Conservation (phyloP, 2,888 invertebrate genomes). For the Xiphydria camelus region DNA sequence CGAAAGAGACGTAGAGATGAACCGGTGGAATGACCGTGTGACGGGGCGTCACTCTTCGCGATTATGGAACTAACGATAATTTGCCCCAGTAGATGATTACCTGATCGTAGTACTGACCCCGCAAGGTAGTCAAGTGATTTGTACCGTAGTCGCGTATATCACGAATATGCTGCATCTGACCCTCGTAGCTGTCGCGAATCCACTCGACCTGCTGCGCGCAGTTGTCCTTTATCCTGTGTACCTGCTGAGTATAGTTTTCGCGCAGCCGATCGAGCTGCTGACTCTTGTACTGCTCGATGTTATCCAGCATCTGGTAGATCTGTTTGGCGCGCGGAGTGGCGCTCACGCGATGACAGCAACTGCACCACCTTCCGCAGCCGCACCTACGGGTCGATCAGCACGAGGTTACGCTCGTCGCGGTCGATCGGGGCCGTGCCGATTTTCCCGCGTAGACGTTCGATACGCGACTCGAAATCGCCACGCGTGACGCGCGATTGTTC, state of each 20-base stretch:
- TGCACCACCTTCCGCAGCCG: slow-evolving; percentile 73
- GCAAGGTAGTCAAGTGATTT: slow-evolving; percentile 79
- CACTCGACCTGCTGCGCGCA: slow-evolving; percentile 93
- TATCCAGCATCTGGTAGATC: slow-evolving; percentile 85
- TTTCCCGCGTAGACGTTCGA: no score
- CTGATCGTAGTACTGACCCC: slow-evolving; percentile 93
- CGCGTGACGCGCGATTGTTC: no score
- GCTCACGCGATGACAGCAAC: slow-evolving; percentile 72
- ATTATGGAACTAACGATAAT: background rate
- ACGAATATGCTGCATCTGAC: slow-evolving; percentile 82
- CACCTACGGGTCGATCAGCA: slow-evolving; percentile 63
- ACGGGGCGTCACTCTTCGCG: no score
- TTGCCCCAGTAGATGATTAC: slow-evolving; percentile 56
- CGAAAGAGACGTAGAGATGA: no score
- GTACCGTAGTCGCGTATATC: slow-evolving; percentile 92
- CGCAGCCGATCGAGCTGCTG: slow-evolving; percentile 85
- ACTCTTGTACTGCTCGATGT: slow-evolving; percentile 86
- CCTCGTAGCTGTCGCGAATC: slow-evolving; percentile 88
- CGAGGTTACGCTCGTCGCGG: background rate
- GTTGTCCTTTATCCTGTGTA: slow-evolving; percentile 89
- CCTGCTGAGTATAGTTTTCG: slow-evolving; percentile 91
- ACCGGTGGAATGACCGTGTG: no score
- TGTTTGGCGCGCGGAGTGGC: slow-evolving; percentile 80
- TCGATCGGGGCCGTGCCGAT: no score
- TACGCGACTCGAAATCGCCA: no score